Evolutionary conservation across 2,113 vertebrate genomes (phyloP).

Genomic region (Hippocampus comes): DNA sequence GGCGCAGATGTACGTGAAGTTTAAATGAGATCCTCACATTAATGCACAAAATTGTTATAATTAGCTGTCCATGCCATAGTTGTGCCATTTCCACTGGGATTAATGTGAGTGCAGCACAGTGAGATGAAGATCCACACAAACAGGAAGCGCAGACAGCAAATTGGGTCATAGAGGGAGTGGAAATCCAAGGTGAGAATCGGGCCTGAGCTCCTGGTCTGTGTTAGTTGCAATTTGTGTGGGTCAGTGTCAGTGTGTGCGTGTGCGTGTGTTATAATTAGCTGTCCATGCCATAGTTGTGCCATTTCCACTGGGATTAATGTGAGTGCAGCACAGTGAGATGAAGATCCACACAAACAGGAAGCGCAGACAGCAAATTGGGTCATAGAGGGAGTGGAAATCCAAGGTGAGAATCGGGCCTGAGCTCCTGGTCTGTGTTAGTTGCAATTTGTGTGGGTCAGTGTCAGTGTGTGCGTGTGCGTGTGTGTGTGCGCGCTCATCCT

Average conservation of each 20-base stretch:
- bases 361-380: conserved; percentile 27
- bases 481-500: conserved; percentile 20
- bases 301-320: conserved; percentile 3
- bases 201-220: conserved; percentile 34
- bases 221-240: conserved; percentile 21
- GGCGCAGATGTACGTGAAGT: not conserved
- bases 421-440: conserved; percentile 37
- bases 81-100: conserved; percentile 3
- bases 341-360: conserved; percentile 16
- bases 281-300: not conserved
- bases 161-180: conserved; percentile 26
- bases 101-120: conserved; percentile 19
- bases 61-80: not conserved
- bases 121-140: conserved; percentile 17
- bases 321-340: conserved; percentile 28
- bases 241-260: conserved; percentile 9
- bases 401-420: conserved; percentile 23
- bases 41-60: not conserved
- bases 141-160: conserved; percentile 24
- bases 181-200: conserved; percentile 22
- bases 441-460: conserved; percentile 11
- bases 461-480: conserved; percentile 7
- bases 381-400: conserved; percentile 21
- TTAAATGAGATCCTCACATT: not conserved
- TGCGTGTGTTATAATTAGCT: not conserved